phyloP scores from a whole-genome alignment of 2,888 invertebrate genomes.

The Pyrrhia umbra region DNA sequence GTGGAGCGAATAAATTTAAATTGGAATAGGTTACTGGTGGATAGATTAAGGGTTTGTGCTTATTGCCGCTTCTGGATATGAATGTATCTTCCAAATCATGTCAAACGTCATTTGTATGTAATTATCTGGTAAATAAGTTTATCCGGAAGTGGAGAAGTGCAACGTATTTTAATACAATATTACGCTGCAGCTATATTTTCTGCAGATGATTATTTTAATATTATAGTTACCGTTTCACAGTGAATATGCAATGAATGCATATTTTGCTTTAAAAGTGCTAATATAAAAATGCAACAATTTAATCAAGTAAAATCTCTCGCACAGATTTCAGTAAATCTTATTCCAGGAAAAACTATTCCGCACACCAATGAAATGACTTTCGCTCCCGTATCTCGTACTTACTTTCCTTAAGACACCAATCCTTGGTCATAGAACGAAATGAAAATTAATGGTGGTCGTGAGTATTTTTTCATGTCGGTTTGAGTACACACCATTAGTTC shows the following conservation, averaged over 20 bases:
- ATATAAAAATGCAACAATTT: constrained; percentile 21
- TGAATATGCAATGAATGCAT: neutral
- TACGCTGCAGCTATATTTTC: too few relatives aligned
- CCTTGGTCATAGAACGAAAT: constrained; percentile 85
- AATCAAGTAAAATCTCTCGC: constrained; percentile 39
- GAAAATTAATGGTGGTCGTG: constrained; percentile 88
- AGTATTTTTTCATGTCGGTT: constrained; percentile 90
- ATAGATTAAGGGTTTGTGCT: too few relatives aligned
- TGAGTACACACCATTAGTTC: constrained; percentile 89
- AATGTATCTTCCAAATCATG: too few relatives aligned
- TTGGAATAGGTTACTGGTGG: too few relatives aligned
- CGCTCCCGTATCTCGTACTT: constrained; percentile 66
- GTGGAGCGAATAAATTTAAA: too few relatives aligned
- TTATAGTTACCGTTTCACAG: too few relatives aligned
- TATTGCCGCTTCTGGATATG: too few relatives aligned
- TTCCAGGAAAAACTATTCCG: constrained; percentile 60
- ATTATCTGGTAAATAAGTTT: too few relatives aligned
- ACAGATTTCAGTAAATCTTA: constrained; percentile 59
- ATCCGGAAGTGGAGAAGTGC: too few relatives aligned
- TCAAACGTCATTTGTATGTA: too few relatives aligned
- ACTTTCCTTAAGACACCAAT: constrained; percentile 85
- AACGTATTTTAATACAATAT: too few relatives aligned
- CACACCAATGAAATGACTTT: constrained; percentile 66
- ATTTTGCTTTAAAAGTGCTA: neutral
- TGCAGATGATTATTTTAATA: too few relatives aligned